Evolutionary conservation across 2,888 invertebrate species (phyloP), one percentile per base, ranked within the genome.

Genomic region (Hetaerina titia): DNA sequence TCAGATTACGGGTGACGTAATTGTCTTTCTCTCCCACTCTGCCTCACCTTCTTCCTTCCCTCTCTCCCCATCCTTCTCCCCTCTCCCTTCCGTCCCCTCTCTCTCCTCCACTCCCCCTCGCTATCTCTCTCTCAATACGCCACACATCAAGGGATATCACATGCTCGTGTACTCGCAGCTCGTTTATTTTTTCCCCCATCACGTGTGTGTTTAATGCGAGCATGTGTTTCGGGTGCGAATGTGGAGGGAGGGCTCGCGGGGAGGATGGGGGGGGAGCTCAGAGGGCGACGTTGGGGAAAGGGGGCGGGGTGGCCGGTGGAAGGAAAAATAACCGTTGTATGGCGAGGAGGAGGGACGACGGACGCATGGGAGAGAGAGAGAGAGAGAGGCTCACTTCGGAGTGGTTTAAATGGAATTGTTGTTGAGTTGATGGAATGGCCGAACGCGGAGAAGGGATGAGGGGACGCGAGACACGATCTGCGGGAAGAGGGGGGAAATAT

Each of bases 1-100:
- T 92, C 92, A 92, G 92, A 89, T 89, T 89, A 89, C 89, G 89
- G 89, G n/a, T 92, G 92, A 92, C 92, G 92, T 69, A 92, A 92
- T 92, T 92, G 69, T 92, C 69, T 89, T 69, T n/a, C 58, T n/a
- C 57, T 89, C 31, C 15, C 31, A 2, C 81, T 25, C 81, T 7
- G 8, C 81, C 57, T 19, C 57, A 1, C 57, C 57, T 58, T 58
- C 22, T 22, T 11, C 89, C n/a, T 19, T 22, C 57, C 19, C 56
- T 2, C 17, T 0, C 15, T 31, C 57, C 58, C 31, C n/a, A n/a
- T 69, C n/a, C n/a, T 11, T 22, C 8, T 69, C 15, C 13, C 19
- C 11, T 0, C 7, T 69, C 15, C n/a, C 69, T 69, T 15, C n/a
- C 15, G n/a, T 81, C n/a, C 11, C n/a, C 89, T 89, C 58, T 89